A percentile compares a stretch with the other conserved stretches of the same genome.
Evolutionary conservation across 2,888 invertebrate genomes (phyloP).

Genomic region (Reticulitermes lucifugus): DNA sequence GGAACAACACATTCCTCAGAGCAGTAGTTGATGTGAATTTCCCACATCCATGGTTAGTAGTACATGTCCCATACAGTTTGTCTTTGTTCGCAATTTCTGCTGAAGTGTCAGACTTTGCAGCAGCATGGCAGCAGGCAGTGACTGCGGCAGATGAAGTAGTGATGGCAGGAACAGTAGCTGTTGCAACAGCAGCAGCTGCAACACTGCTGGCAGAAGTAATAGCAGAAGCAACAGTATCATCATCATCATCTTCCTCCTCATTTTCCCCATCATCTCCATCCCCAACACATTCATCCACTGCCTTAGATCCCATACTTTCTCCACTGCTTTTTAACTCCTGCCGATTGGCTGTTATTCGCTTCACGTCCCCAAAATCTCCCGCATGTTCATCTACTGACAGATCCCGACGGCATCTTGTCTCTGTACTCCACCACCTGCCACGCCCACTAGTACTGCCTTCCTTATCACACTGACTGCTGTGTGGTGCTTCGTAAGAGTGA

Average conservation of each 20-base stretch:
- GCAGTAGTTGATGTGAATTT: constrained; percentile 64
- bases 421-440: constrained; percentile 22
- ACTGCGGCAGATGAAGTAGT: constrained; percentile 12
- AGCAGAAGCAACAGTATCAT: not conserved
- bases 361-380: constrained; percentile 7
- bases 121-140: constrained; percentile 13
- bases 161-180: constrained; percentile 4
- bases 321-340: constrained; percentile 10
- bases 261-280: constrained; percentile 19
- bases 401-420: constrained; percentile 14
- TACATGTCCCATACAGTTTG: constrained; percentile 6
- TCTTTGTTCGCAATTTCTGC: constrained; percentile 24
- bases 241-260: constrained; percentile 7
- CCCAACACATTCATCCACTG: constrained; percentile 17
- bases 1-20: constrained; percentile 67
- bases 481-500: constrained; percentile 32
- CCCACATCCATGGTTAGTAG: not conserved
- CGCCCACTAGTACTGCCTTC: constrained; percentile 13
- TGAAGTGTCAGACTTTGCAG: constrained; percentile 1
- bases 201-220: not conserved
- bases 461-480: constrained; percentile 21
- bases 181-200: constrained; percentile 3
- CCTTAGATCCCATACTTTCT: not conserved
- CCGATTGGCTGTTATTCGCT: not conserved
- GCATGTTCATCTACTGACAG: constrained; percentile 19